Conservation (phyloP, 1,140 invertebrate species). For the Xylocopa sonorina region DNA sequence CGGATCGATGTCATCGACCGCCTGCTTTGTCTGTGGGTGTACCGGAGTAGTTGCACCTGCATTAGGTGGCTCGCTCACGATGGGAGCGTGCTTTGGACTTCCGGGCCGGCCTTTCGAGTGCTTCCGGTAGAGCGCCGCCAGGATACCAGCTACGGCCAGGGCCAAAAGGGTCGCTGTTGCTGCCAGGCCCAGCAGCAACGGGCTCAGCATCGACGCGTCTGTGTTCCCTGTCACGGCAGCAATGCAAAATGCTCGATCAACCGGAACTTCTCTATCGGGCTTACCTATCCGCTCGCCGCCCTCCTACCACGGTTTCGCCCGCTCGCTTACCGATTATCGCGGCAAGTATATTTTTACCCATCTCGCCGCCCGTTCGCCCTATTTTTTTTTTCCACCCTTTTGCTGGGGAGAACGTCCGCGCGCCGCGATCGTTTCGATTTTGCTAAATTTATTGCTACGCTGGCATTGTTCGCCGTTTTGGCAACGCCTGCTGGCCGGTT, state of each 20-base stretch:
- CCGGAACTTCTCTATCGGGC: conserved; percentile 61
- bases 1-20: conserved; percentile 86
- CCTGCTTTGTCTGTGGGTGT: conserved; percentile 75
- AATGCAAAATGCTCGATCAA: conserved; percentile 67
- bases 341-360: conserved; percentile 26
- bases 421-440: conserved; percentile 4
- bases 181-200: conserved; percentile 87
- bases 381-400: too few relatives aligned
- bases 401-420: neutral
- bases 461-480: neutral
- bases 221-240: conserved; percentile 69
- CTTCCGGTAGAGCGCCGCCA: conserved; percentile 86
- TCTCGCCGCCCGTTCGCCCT: neutral
- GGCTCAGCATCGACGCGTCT: conserved; percentile 83
- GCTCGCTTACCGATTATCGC: conserved; percentile 24
- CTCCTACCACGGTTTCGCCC: conserved; percentile 10
- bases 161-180: conserved; percentile 87
- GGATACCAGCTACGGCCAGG: conserved; percentile 87
- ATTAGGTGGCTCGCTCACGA: conserved; percentile 82
- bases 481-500: neutral
- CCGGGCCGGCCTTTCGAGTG: conserved; percentile 81
- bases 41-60: conserved; percentile 80
- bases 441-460: conserved; percentile 19
- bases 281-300: conserved; percentile 26
- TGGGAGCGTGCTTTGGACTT: conserved; percentile 86